These are phyloP conservation scores for Hylaeus volcanicus DNA, from an alignment of 1,140 invertebrate genomes.

Conservation along the genomic window DNA sequence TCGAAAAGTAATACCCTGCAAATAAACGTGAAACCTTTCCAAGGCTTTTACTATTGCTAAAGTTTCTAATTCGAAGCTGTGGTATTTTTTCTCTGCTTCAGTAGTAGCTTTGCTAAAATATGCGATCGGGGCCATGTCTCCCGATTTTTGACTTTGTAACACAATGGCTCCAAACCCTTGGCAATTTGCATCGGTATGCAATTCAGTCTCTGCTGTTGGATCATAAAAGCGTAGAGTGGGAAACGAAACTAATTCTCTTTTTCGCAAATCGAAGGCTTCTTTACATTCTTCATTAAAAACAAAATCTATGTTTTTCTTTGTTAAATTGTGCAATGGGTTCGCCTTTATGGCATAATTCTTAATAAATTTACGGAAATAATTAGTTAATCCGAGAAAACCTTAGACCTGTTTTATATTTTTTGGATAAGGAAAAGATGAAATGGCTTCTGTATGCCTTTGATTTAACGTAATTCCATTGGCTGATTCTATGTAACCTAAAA, in stretches of 20 bases:
- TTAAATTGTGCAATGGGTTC: not conserved
- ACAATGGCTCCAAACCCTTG: not conserved
- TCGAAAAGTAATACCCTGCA: not conserved
- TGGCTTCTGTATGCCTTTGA: no score
- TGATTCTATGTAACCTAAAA: slow-evolving; percentile 11
- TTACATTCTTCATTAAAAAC: not conserved
- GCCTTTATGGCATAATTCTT: not conserved
- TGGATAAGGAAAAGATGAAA: not conserved
- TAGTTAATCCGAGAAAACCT: not conserved
- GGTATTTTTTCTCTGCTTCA: not conserved
- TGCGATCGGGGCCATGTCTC: not conserved
- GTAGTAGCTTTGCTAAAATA: not conserved
- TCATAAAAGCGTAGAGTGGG: not conserved
- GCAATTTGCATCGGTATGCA: no score
- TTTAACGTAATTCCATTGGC: no score
- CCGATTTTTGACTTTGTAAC: not conserved
- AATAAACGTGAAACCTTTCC: slow-evolving; percentile 18
- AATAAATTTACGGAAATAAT: not conserved
- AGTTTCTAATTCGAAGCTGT: slow-evolving; percentile 17
- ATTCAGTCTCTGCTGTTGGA: no score
- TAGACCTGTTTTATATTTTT: not conserved
- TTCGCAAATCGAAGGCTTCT: not conserved
- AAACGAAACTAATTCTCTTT: not conserved
- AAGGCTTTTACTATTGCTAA: slow-evolving; percentile 1
- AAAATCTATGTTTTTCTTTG: not conserved